Evolutionary conservation across 92 coral and sea anemone species (phyloP).

Genomic region (Bergia puertoricense): DNA sequence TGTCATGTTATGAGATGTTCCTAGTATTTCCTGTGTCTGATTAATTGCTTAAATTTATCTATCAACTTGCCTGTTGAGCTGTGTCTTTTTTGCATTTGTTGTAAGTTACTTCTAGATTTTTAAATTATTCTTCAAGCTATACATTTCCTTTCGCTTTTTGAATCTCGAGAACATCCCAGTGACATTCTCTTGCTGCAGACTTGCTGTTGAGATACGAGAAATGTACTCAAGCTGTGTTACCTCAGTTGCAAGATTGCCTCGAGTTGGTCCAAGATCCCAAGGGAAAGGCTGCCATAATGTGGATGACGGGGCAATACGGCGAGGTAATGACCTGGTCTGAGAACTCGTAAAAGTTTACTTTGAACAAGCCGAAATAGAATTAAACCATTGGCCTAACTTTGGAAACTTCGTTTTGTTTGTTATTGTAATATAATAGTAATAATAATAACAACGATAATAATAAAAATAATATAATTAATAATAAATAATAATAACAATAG

Average conservation of each 20-base stretch:
- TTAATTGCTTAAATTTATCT: too few relatives aligned
- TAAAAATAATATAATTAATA: too few relatives aligned
- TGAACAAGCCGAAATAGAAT: background rate
- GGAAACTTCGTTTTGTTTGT: background rate
- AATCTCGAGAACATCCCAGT: background rate
- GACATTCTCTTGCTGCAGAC: constrained; percentile 50
- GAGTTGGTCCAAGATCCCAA: constrained; percentile 82
- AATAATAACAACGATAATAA: too few relatives aligned
- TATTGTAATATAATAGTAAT: too few relatives aligned
- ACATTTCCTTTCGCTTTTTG: background rate
- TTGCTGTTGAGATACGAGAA: constrained; percentile 83
- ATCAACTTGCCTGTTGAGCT: too few relatives aligned
- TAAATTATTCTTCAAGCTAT: background rate
- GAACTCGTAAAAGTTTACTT: background rate
- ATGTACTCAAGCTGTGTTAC: constrained; percentile 79
- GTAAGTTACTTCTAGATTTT: too few relatives aligned
- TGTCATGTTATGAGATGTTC: too few relatives aligned
- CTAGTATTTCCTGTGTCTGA: too few relatives aligned
- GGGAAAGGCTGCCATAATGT: constrained; percentile 84
- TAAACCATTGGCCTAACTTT: background rate
- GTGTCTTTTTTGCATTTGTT: too few relatives aligned
- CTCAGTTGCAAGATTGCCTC: constrained; percentile 78
- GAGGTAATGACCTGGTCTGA: constrained; percentile 63
- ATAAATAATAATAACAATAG: too few relatives aligned
- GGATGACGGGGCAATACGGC: constrained; percentile 97